These are phyloP conservation scores for Spodoptera littoralis DNA, from an alignment of 2,888 invertebrate genomes.

Conservation along the genomic window DNA sequence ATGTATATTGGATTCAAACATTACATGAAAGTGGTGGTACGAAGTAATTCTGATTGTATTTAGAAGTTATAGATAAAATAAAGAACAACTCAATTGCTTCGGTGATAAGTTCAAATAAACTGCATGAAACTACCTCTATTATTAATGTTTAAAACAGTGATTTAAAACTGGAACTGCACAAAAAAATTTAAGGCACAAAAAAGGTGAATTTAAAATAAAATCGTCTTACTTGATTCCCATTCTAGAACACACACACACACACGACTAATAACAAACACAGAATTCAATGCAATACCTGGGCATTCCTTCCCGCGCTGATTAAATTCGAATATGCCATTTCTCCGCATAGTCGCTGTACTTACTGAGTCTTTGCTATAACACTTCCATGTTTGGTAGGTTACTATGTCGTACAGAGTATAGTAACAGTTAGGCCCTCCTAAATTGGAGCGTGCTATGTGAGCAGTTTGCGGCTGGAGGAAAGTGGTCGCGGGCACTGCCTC, in stretches of 20 bases:
- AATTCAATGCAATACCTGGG: constrained; percentile 62
- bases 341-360: constrained; percentile 57
- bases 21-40: background rate
- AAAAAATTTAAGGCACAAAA: background rate
- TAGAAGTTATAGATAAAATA: constrained; percentile 10
- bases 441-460: constrained; percentile 66
- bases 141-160: too few species aligned
- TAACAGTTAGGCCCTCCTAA: constrained; percentile 56
- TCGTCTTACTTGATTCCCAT: constrained; percentile 69
- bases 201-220: constrained; percentile 9
- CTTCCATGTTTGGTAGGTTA: constrained; percentile 56
- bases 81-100: constrained; percentile 19
- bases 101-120: constrained; percentile 23
- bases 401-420: constrained; percentile 38
- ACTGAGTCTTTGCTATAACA: constrained; percentile 56
- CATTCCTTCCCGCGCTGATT: constrained; percentile 66
- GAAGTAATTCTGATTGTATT: constrained; percentile 5
- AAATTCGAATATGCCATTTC: constrained; percentile 68
- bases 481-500: constrained; percentile 65
- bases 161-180: too few species aligned
- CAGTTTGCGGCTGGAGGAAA: constrained; percentile 70
- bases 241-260: constrained; percentile 47
- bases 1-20: constrained; percentile 6
- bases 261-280: constrained; percentile 61
- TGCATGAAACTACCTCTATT: too few species aligned